Evolutionary conservation across 2,113 vertebrate genomes (phyloP).

Genomic region (Bettongia penicillata): DNA sequence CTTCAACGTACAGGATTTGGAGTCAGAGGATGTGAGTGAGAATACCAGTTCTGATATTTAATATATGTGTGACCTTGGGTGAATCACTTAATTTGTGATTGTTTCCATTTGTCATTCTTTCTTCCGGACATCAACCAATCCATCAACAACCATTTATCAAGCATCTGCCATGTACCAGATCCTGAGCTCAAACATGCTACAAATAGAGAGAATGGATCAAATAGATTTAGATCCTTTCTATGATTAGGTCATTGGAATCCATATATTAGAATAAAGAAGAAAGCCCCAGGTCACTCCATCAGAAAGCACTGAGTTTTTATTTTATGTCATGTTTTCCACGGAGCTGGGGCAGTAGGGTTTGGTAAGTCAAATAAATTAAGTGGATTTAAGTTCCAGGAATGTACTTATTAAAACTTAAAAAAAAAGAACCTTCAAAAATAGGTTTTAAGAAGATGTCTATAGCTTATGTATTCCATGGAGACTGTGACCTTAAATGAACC

Average conservation of each 20-base stretch:
- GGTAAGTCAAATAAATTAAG: constrained; percentile 25
- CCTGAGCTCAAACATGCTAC: background rate
- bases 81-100: background rate
- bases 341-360: background rate
- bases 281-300: background rate
- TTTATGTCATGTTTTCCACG: background rate
- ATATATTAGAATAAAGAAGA: background rate
- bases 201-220: background rate
- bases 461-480: background rate
- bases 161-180: background rate
- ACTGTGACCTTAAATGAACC: background rate
- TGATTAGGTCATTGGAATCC: background rate
- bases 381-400: constrained; percentile 40
- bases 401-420: background rate
- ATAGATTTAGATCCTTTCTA: background rate
- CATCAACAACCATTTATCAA: background rate
- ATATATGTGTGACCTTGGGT: background rate
- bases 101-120: background rate
- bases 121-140: background rate
- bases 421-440: constrained; percentile 52
- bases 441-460: background rate
- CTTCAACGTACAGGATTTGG: background rate
- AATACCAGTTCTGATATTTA: background rate
- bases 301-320: background rate
- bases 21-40: background rate